Conservation (phyloP, 2,113 vertebrate species). For the Trematomus loennbergii region DNA sequence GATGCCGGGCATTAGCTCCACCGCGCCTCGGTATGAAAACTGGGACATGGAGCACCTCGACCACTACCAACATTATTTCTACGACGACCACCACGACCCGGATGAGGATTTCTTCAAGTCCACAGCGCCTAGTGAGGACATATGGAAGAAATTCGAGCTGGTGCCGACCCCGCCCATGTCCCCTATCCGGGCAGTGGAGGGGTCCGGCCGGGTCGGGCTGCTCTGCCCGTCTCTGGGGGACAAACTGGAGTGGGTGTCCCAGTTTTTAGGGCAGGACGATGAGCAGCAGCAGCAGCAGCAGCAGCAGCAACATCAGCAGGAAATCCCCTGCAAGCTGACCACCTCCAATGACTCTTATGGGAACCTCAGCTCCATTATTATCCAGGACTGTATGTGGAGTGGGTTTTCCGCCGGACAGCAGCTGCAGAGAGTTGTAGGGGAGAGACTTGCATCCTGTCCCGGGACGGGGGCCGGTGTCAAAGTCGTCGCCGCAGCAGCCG, state of each 20-base stretch:
- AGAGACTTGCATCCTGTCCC: constrained; percentile 82
- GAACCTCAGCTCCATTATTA: constrained; percentile 92
- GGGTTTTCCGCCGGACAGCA: constrained; percentile 91
- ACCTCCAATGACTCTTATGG: constrained; percentile 83
- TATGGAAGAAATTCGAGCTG: constrained; percentile 98
- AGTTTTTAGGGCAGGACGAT: constrained; percentile 88
- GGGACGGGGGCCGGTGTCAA: constrained; percentile 59
- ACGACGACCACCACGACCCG: constrained; percentile 91
- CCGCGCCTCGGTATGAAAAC: constrained; percentile 74
- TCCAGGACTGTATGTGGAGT: constrained; percentile 98
- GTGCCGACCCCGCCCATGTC: constrained; percentile 93
- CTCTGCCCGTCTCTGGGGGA: constrained; percentile 81
- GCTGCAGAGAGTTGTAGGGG: constrained; percentile 90
- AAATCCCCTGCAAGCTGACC: constrained; percentile 83
- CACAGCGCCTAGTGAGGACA: constrained; percentile 95
- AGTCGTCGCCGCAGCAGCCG: constrained; percentile 55
- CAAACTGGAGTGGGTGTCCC: constrained; percentile 86
- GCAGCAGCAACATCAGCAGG: constrained; percentile 77
- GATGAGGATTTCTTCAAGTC: constrained; percentile 94
- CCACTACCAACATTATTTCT: constrained; percentile 94
- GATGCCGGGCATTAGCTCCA: constrained; percentile 81
- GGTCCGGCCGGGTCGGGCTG: constrained; percentile 72
- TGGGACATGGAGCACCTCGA: constrained; percentile 92
- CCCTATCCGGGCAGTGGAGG: constrained; percentile 83
- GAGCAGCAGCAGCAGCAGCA: constrained; percentile 74